phyloP scores from a whole-genome alignment of 2,797 vertebrate species.

The Pipistrellus pipistrellus region DNA sequence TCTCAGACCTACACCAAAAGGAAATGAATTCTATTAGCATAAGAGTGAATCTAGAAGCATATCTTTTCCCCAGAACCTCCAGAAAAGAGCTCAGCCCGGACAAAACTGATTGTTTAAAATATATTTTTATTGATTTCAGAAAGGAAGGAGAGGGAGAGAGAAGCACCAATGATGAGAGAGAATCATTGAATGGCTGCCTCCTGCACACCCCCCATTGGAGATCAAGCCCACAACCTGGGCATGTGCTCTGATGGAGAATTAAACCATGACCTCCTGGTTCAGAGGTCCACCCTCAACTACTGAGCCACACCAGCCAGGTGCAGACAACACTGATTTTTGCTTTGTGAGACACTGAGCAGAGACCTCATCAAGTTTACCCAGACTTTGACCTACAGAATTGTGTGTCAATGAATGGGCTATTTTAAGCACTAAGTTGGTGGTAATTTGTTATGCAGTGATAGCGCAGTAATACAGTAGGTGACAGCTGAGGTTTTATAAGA shows the following conservation, averaged over 20 bases:
- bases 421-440: background rate
- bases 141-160: too few species aligned
- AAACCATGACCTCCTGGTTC: too few species aligned
- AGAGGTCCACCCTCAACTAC: too few species aligned
- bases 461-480: background rate
- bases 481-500: background rate
- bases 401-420: background rate
- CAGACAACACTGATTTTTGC: background rate
- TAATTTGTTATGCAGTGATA: background rate
- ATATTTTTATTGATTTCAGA: too few species aligned
- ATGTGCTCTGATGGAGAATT: accelerated
- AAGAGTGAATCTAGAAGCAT: background rate
- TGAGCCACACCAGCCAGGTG: too few species aligned
- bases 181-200: too few species aligned
- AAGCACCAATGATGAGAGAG: too few species aligned
- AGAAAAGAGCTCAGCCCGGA: background rate
- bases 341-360: background rate
- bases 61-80: background rate
- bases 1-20: background rate
- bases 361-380: background rate
- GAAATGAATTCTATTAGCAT: background rate
- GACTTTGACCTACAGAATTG: background rate
- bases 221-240: too few species aligned
- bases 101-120: too few species aligned
- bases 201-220: too few species aligned